Evolutionary conservation across 2,888 invertebrate species (phyloP), one percentile per base, ranked within the genome.

Genomic region (Labia minor): DNA sequence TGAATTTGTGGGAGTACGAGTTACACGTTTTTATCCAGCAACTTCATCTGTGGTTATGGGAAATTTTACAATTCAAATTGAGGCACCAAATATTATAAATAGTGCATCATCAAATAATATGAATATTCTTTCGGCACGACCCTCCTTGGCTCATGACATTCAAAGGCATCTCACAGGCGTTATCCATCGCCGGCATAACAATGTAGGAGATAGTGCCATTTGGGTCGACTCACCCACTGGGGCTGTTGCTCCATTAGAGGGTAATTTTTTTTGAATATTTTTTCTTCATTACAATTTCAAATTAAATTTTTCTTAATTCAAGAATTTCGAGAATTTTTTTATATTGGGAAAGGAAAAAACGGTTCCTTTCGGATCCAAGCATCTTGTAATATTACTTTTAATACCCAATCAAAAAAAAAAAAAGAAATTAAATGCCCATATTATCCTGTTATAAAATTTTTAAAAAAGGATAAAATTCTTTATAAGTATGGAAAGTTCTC

Each of bases 91-190:
- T 49, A 49, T 49, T 14, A 49, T 49, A 4, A 49, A 16, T 16
- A 49, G 49, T 14, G 14, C 49, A 14, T 3, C 4, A 2, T 4
- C 49, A 3, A 49, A 49, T 49, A 49, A 49, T 14, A 10, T 49
- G 14, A 89, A 86, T 73, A 81, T 84, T 62, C 86, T 90, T 75
- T 90, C 89, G 0, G 73, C 86, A 0, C 81, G 88, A 62, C 82
- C 84, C 4, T 82, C 83, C 21, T 81, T 93, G 0, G 85, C 87
- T 37, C 83, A 83, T 0, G 91, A 92, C 72, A 85, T 95, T 1
- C 91, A 92, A 76, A 86, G 88, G 71, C 93, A 95, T 76, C 78
- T 95, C 14, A 78, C 92, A 16, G 91, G 92, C 0, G 92, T 91
- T 0, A 87, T 95, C 66, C 85, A 90, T 66, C 81, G 91, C 1